Conservation (phyloP, 2,797 vertebrate species). For the Hippocampus kuda region DNA sequence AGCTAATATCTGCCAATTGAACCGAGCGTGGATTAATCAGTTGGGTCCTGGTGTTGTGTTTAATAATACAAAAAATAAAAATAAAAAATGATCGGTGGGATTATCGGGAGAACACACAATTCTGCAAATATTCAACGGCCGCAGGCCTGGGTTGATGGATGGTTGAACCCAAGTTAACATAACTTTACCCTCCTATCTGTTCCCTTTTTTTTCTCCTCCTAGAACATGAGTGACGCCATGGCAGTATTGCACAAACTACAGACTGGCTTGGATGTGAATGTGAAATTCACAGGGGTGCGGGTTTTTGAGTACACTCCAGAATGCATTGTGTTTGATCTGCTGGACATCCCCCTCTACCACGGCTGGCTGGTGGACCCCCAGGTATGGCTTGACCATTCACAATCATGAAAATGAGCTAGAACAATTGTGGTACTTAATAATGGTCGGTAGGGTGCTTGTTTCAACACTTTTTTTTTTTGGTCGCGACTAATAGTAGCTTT, state of each 20-base stretch:
- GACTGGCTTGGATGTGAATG: slow-evolving; percentile 95
- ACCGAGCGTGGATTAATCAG: too few species aligned
- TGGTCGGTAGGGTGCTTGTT: neutral
- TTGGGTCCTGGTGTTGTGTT: too few species aligned
- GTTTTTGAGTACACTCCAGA: slow-evolving; percentile 98
- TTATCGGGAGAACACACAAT: too few species aligned
- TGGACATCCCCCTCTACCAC: slow-evolving; percentile 96
- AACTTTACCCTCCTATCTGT: neutral
- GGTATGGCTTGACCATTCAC: slow-evolving; percentile 56
- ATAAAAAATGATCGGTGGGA: too few species aligned
- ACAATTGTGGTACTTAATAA: neutral
- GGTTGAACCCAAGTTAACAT: neutral
- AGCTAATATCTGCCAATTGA: too few species aligned
- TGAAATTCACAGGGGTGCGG: slow-evolving; percentile 92
- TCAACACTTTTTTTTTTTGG: neutral
- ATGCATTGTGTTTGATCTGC: slow-evolving; percentile 97
- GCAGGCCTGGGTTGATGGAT: neutral
- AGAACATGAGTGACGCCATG: slow-evolving; percentile 99
- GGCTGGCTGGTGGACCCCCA: slow-evolving; percentile 98
- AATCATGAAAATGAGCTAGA: slow-evolving; percentile 1
- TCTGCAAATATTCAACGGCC: neutral
- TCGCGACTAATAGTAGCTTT: neutral
- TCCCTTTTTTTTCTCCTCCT: slow-evolving; percentile 7
- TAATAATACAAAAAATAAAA: too few species aligned
- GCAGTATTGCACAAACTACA: slow-evolving; percentile 94